Conservation (phyloP, 2,888 invertebrate species). For the Philereme vetulata region DNA sequence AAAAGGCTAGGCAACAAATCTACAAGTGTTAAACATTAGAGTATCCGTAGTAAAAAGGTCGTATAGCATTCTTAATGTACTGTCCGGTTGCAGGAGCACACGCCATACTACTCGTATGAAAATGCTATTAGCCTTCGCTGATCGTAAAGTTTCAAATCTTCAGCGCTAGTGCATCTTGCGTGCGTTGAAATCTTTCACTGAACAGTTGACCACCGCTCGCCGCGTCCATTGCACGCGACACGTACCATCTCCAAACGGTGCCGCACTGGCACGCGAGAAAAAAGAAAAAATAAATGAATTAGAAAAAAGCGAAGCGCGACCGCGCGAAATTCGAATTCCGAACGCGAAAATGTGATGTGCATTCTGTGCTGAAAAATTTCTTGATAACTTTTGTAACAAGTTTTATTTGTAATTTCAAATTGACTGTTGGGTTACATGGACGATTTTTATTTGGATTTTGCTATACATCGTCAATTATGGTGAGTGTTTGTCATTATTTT, state of each 20-base stretch:
- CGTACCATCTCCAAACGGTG: constrained; percentile 31
- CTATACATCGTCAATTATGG: constrained; percentile 32
- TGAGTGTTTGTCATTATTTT: constrained; percentile 22
- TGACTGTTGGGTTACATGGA: constrained; percentile 38
- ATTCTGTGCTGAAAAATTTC: constrained; percentile 33
- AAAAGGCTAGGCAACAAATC: no score
- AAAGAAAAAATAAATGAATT: constrained; percentile 47
- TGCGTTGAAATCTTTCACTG: constrained; percentile 47
- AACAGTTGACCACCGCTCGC: constrained; percentile 80
- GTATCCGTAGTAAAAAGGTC: neutral
- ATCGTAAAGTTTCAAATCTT: constrained; percentile 35
- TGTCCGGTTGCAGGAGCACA: neutral
- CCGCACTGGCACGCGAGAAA: constrained; percentile 54
- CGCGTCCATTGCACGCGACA: constrained; percentile 47
- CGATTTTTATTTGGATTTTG: constrained; percentile 35
- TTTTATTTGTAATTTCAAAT: constrained; percentile 38
- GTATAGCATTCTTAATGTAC: neutral
- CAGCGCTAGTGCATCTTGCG: constrained; percentile 35
- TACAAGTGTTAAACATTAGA: no score
- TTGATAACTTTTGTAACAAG: constrained; percentile 28
- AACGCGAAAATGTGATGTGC: constrained; percentile 48
- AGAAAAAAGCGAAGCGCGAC: constrained; percentile 30
- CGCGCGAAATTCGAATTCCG: constrained; percentile 43
- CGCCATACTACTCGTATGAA: neutral
- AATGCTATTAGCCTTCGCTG: constrained; percentile 21